phyloP scores from a whole-genome alignment of 2,888 invertebrate species.

The Drosophila rubida region DNA sequence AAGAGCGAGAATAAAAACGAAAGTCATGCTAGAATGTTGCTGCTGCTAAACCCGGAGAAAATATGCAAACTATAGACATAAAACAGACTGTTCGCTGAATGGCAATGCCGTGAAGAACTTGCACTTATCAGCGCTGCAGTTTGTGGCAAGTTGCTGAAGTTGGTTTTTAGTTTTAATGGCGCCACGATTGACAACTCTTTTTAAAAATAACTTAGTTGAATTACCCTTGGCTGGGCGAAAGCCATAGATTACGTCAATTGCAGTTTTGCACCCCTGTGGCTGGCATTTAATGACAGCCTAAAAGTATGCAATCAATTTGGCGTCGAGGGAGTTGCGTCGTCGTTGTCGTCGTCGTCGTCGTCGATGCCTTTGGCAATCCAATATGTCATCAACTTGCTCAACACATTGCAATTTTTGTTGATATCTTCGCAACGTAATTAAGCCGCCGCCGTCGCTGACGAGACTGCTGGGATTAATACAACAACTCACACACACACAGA shows the following conservation, averaged over 20 bases:
- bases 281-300: constrained; percentile 22
- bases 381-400: constrained; percentile 27
- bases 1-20: constrained; percentile 19
- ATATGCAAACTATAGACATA: not conserved
- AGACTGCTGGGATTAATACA: constrained; percentile 23
- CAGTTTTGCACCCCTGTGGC: constrained; percentile 1
- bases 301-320: constrained; percentile 53
- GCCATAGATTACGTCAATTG: not conserved
- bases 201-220: no score
- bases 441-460: constrained; percentile 16
- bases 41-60: not conserved
- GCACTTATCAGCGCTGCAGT: not conserved
- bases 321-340: constrained; percentile 1
- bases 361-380: constrained; percentile 7
- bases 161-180: no score
- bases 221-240: not conserved
- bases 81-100: not conserved
- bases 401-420: constrained; percentile 11
- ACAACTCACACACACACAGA: constrained; percentile 6
- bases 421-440: constrained; percentile 52
- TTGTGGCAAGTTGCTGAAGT: not conserved
- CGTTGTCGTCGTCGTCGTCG: not conserved
- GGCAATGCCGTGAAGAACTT: not conserved
- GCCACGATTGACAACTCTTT: no score
- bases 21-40: constrained; percentile 9